Base-by-base conservation (phyloP, 2,113 vertebrate species). In the Caracal caracal region DNA sequence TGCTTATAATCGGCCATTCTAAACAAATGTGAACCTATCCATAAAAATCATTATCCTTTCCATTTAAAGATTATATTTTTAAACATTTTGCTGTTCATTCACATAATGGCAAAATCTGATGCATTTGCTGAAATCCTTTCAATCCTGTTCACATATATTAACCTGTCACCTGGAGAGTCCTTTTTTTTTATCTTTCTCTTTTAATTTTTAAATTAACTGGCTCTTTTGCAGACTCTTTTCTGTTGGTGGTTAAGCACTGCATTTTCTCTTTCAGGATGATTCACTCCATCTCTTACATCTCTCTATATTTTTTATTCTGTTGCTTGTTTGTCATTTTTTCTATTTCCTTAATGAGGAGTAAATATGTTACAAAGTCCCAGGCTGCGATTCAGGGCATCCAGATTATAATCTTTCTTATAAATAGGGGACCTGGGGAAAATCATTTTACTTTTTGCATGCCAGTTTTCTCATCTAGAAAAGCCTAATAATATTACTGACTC, bases 21-120 rank as follows among this genome's bases (percentile, higher is more conserved):
- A 85, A 96, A 83, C 16, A 81, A 76, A 85, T 51, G 6, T 93
- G 82, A 76, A 3, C 15, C 28, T 65, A 53, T 43, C 10, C 4
- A 12, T 93, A 82, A 90, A 88, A 78, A 91, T 70, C 37, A 85
- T 88, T 17, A 47, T 85, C 11, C n/a, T 86, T 92, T 85, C 19
- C 40, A 49, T 53, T 56, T 51, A n/a, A 91, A 86, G 30, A 78
- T 75, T 51, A 2, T 24, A 24, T 63, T 82, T 88, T 63, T 63
- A 8, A 95, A 71, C 11, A 92, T 78, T 22, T 3, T 28, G 28
- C 16, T 33, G 16, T 78, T 76, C 22, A 70, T 78, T 71, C 35
- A 70, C 22, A 11, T 49, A 26, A 66, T 22, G 4, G 4, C 12
- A 83, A 24, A 81, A 51, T 78, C 37, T 76, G 17, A 81, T 85